Evolutionary conservation across 2,113 vertebrate species (phyloP).

Genomic region (Setophaga petechia): DNA sequence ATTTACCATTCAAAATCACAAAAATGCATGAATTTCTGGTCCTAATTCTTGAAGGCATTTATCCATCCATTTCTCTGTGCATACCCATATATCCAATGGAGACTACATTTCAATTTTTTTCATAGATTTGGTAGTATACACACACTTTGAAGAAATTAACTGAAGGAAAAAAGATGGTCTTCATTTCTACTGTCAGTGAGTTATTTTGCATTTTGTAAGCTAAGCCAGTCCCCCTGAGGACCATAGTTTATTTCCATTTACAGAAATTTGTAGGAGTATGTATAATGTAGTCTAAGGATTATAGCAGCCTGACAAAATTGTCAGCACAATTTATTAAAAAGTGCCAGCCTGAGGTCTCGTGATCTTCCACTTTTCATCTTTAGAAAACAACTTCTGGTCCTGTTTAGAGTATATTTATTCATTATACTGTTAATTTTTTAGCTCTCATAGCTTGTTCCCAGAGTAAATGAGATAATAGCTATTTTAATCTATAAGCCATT

Average conservation of each 20-base stretch:
- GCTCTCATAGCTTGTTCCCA: not conserved
- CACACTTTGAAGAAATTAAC: not conserved
- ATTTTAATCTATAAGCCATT: slow-evolving; percentile 1
- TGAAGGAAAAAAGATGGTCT: not conserved
- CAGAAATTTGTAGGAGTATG: not conserved
- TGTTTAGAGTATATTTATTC: not conserved
- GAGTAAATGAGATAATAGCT: slow-evolving; percentile 3
- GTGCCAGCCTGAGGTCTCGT: not conserved
- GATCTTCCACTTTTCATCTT: not conserved
- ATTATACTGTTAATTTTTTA: not conserved
- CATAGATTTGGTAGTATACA: not conserved
- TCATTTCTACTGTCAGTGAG: not conserved
- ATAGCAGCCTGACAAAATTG: not conserved
- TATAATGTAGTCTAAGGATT: not conserved
- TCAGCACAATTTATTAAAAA: not conserved
- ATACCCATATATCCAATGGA: not conserved
- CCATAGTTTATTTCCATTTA: not conserved
- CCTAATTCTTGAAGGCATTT: not conserved
- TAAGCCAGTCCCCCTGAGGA: not conserved
- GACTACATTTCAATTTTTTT: not conserved
- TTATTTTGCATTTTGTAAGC: not conserved
- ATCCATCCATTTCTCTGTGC: not conserved
- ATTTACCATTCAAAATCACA: not conserved
- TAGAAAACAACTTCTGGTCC: not conserved
- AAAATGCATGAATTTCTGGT: not conserved